Evolutionary conservation across 2,113 vertebrate genomes (phyloP), one percentile per base, ranked within the genome.

Genomic region (Phylloscopus trochilus): DNA sequence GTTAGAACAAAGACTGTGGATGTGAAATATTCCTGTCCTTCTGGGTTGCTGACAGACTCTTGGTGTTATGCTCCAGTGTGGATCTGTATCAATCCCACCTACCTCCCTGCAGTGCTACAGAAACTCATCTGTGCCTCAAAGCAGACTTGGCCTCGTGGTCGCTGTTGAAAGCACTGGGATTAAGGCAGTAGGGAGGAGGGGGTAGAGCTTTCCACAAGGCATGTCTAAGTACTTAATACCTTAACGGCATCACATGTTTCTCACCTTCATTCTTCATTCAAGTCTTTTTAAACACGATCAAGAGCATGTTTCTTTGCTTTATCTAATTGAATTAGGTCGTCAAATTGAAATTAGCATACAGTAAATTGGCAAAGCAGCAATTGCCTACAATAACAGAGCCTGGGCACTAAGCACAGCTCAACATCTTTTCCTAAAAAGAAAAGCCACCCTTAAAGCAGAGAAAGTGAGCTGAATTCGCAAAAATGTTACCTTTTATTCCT

Each of bases 401-500:
- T 73, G 62, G 43, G 35, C 37, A 6, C 66, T 24, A 26, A 92
- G 55, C 19, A n/a, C 67, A 78, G 53, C 20, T 84, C 64, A 16
- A 44, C 24, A 49, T 85, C 30, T 31, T 80, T 77, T 86, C 60
- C 51, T 74, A 52, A 80, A 62, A 76, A 63, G 37, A 63, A 79
- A 78, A 73, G 4, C 19, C 16, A 10, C 24, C 75, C 74, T 74
- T 70, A 82, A 83, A 83, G 39, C 49, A 53, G 59, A 77, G 92
- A 81, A 92, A 96, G 78, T 55, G 75, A 94, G 66, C 72, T 93
- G 83, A 92, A 96, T 96, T 95, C 95, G 81, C 73, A 67, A 37
- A 92, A 90, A 62, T 52, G n/a, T 56, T 93, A 66, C 63, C 79
- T 94, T 94, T 96, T 88, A 95, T 95, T 96, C 30, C 69, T 79